phyloP scores from a whole-genome alignment of 2,888 invertebrate genomes.

The Watsonalla cultraria region DNA sequence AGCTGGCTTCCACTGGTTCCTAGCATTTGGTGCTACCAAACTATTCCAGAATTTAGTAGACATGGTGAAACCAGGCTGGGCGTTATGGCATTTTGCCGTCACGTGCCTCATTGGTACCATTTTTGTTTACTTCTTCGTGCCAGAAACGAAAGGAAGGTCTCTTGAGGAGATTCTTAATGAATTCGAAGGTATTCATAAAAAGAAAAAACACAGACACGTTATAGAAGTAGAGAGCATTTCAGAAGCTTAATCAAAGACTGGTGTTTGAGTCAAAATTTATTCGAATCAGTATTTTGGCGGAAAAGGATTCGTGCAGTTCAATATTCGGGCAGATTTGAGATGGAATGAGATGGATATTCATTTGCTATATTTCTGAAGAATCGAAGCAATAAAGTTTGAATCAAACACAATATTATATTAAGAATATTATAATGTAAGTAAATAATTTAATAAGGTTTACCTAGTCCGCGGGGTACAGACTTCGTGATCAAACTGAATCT shows the following conservation, averaged over 20 bases:
- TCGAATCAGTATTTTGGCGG: slow-evolving; percentile 1
- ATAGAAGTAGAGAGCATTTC: slow-evolving; percentile 65
- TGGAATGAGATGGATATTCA: too few species aligned
- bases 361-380: too few species aligned
- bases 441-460: too few species aligned
- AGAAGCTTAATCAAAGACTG: slow-evolving; percentile 36
- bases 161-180: slow-evolving; percentile 76
- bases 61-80: slow-evolving; percentile 77
- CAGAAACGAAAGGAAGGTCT: slow-evolving; percentile 82
- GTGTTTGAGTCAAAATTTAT: slow-evolving; percentile 21
- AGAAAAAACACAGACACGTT: slow-evolving; percentile 62
- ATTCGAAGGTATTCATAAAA: slow-evolving; percentile 65
- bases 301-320: too few species aligned
- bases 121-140: slow-evolving; percentile 82
- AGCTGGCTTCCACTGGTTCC: slow-evolving; percentile 82
- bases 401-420: too few species aligned
- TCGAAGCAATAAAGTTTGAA: too few species aligned
- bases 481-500: too few species aligned
- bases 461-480: too few species aligned
- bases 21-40: slow-evolving; percentile 82
- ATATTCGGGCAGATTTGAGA: too few species aligned
- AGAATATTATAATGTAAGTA: too few species aligned
- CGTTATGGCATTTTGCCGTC: slow-evolving; percentile 82
- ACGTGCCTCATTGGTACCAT: slow-evolving; percentile 78
- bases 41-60: slow-evolving; percentile 80